Percentiles rank a stretch among this genome's conserved stretches.
These are phyloP conservation scores for Drosophila formosana DNA, from an alignment of 2,888 invertebrate species.

Conservation along the genomic window DNA sequence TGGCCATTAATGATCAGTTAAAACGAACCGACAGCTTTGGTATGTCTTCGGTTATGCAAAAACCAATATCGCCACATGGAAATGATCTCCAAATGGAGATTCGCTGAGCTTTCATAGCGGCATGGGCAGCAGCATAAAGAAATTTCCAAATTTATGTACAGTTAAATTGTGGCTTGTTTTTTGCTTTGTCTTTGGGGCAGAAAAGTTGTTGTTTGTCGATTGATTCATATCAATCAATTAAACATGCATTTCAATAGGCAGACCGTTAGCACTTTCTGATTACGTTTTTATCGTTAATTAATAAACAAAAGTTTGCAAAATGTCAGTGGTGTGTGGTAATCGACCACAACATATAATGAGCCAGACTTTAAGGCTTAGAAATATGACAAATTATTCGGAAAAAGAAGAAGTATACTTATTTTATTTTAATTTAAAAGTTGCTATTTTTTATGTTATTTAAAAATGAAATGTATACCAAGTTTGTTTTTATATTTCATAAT, in stretches of 20 bases:
- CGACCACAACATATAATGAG: constrained; percentile 11
- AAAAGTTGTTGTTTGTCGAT: constrained; percentile 40
- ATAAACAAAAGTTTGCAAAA: constrained; percentile 46
- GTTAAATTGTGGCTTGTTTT: constrained; percentile 40
- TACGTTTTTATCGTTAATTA: constrained; percentile 52
- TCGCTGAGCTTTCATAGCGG: constrained; percentile 14
- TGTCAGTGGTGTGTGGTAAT: constrained; percentile 24
- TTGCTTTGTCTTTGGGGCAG: constrained; percentile 42
- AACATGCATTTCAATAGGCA: constrained; percentile 34
- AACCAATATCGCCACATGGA: constrained; percentile 15
- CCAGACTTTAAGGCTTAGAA: background rate
- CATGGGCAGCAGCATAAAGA: constrained; percentile 32
- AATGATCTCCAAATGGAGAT: constrained; percentile 31
- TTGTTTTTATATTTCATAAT: too few species aligned
- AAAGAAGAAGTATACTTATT: background rate
- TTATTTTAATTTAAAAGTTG: background rate
- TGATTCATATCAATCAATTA: constrained; percentile 67
- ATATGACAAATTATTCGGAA: constrained; percentile 3
- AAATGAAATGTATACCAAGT: too few species aligned
- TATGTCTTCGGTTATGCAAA: constrained; percentile 30
- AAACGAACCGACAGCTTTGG: constrained; percentile 16
- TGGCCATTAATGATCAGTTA: constrained; percentile 51
- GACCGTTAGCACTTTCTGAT: constrained; percentile 71
- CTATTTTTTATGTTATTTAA: background rate
- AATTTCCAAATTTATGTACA: constrained; percentile 35